Base-by-base conservation (phyloP, 2,113 vertebrate genomes). In the Urocitellus parryii region DNA sequence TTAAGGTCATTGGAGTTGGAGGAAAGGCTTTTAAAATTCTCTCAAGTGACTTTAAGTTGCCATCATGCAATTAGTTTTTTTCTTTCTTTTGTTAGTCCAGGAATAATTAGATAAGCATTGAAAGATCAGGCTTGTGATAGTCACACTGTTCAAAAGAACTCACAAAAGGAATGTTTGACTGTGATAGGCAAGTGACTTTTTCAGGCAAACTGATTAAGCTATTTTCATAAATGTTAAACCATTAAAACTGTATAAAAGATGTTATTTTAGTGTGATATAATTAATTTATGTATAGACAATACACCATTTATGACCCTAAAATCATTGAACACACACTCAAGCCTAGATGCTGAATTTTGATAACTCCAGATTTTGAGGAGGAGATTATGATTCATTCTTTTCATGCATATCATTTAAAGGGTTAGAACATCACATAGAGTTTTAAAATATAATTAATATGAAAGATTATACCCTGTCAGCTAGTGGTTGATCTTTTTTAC, bases 351-450 rank as follows among this genome's bases (percentile, higher is more conserved):
- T 85, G 65, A 93, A 63, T 95, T 88, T 93, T 94, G 27, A 81
- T 32, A 90, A 82, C 5, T 85, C 13, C 11, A 37, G 53, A 24
- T 24, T 96, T 90, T 68, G 27, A 86, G 42, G 58, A 61, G 5
- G 3, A 63, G 95, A 48, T 91, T 96, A 88, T 96, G 87, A 96
- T 87, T 88, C 81, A 91, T 96, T 72, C 18, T n/a, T 68, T 89
- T 68, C 2, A 22, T 91, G 88, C 63, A 89, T 12, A 4, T 85
- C 25, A 92, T 83, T 90, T 95, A 96, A 70, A 87, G 32, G 27
- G 4, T 91, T 84, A 80, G 79, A 97, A 56, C 88, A 95, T 68
- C 14, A 92, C 18, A 37, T 20, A 92, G 94, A 32, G 34, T 48
- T 78, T 72, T 84, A 94, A 93, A 80, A 86, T 81, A 8, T n/a